Conservation (phyloP, 2,888 invertebrate genomes). For the Drosophila buzzatii region DNA sequence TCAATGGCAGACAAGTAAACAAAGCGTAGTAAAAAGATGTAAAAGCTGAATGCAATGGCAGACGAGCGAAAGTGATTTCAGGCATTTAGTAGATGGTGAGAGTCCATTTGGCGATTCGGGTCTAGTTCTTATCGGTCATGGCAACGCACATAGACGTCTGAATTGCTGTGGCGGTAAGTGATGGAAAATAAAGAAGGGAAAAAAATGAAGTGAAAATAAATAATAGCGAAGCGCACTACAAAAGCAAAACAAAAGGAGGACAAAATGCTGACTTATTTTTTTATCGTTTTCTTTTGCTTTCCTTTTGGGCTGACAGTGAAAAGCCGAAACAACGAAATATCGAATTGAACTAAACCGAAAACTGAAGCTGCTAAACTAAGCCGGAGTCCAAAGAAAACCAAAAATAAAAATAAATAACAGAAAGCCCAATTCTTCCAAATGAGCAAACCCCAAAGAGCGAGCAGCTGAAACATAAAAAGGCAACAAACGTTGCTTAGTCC, state of each 20-base stretch:
- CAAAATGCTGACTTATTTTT: slow-evolving; percentile 24
- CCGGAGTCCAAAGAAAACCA: slow-evolving; percentile 21
- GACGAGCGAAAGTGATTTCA: slow-evolving; percentile 11
- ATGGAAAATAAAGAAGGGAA: slow-evolving; percentile 18
- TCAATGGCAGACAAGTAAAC: neutral
- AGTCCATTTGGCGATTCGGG: slow-evolving; percentile 40
- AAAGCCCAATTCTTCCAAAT: slow-evolving; percentile 68
- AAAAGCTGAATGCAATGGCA: neutral
- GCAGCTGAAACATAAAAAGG: slow-evolving; percentile 33
- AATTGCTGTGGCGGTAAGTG: slow-evolving; percentile 55
- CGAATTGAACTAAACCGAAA: slow-evolving; percentile 20
- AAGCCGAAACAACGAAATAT: slow-evolving; percentile 11
- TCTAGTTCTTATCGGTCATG: slow-evolving; percentile 54
- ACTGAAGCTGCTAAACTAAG: slow-evolving; percentile 26
- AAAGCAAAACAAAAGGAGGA: slow-evolving; percentile 1
- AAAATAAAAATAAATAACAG: slow-evolving; percentile 3
- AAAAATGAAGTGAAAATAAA: slow-evolving; percentile 57
- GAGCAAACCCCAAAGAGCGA: slow-evolving; percentile 54
- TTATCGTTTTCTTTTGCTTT: no score
- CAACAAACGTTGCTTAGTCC: slow-evolving; percentile 38
- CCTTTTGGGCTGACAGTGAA: slow-evolving; percentile 1
- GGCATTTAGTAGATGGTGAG: slow-evolving; percentile 7
- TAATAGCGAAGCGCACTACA: slow-evolving; percentile 28
- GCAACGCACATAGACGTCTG: slow-evolving; percentile 62
- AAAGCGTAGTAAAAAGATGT: neutral